Evolutionary conservation across 2,797 vertebrate species (phyloP).

Genomic region (Darevskia mixta): DNA sequence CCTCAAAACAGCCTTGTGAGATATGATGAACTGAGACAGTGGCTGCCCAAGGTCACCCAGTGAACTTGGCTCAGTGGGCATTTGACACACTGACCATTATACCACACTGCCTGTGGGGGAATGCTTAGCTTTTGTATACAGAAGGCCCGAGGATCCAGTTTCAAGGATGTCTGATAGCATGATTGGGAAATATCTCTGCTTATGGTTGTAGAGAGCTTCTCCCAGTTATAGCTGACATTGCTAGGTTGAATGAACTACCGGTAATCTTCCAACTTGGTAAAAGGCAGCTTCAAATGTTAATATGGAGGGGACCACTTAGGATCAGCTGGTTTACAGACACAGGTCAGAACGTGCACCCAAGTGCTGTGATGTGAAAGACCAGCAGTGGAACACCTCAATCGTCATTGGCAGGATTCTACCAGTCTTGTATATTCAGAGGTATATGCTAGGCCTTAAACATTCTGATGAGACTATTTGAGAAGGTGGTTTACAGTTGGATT

Average conservation of each 20-base stretch:
- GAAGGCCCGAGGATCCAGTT: background rate
- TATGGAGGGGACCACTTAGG: background rate
- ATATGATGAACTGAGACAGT: too few relatives aligned
- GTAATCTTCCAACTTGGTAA: background rate
- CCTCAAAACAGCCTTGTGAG: too few relatives aligned
- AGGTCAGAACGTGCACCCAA: background rate
- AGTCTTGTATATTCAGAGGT: background rate
- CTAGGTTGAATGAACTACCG: background rate
- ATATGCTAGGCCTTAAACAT: background rate
- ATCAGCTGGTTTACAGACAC: background rate
- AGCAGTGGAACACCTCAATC: background rate
- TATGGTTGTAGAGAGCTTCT: background rate
- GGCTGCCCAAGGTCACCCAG: too few relatives aligned
- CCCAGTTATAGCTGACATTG: background rate
- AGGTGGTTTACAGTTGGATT: background rate
- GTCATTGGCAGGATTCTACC: background rate
- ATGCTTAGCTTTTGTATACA: background rate
- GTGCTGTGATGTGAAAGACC: background rate
- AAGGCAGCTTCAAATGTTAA: background rate
- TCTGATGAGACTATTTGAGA: background rate
- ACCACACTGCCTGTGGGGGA: too few relatives aligned
- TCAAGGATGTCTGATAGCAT: background rate
- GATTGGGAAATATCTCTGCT: background rate
- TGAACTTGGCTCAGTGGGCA: too few relatives aligned
- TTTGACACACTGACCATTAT: too few relatives aligned